Evolutionary conservation across 2,797 vertebrate species (phyloP).

Genomic region (Sitta carolinensis): DNA sequence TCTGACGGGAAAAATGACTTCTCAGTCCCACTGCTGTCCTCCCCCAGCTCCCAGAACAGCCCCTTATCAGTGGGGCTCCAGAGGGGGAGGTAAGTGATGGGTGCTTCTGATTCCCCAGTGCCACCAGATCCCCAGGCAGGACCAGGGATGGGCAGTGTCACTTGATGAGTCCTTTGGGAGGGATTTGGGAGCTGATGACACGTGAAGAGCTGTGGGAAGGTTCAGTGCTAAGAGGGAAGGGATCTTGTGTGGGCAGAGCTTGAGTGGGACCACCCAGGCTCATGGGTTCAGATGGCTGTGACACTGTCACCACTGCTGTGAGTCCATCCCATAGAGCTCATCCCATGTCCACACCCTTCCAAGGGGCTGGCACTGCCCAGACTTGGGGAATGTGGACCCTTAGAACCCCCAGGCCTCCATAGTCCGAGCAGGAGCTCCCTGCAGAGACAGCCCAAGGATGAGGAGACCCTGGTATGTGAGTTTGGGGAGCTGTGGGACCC

Average conservation of each 20-base stretch:
- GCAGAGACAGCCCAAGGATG: not conserved
- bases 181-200: not conserved
- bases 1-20: not conserved
- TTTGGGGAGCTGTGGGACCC: not conserved
- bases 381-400: accelerated
- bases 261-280: not conserved
- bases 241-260: not conserved
- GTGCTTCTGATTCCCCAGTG: not conserved
- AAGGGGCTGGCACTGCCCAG: accelerated
- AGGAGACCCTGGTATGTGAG: accelerated
- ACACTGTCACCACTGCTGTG: not conserved
- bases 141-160: not conserved
- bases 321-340: not conserved
- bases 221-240: not conserved
- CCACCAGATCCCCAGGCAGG: not conserved
- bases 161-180: not conserved
- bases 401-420: accelerated
- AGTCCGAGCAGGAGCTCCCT: not conserved
- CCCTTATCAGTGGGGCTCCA: not conserved
- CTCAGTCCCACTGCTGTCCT: not conserved
- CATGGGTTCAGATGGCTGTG: not conserved
- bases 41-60: not conserved
- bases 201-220: not conserved
- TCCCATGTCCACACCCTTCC: accelerated
- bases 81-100: conserved; percentile 50